Percentiles rank a stretch among this genome's conserved stretches.
Evolutionary conservation across 2,113 vertebrate genomes (phyloP).

Genomic region (Felis chaus): DNA sequence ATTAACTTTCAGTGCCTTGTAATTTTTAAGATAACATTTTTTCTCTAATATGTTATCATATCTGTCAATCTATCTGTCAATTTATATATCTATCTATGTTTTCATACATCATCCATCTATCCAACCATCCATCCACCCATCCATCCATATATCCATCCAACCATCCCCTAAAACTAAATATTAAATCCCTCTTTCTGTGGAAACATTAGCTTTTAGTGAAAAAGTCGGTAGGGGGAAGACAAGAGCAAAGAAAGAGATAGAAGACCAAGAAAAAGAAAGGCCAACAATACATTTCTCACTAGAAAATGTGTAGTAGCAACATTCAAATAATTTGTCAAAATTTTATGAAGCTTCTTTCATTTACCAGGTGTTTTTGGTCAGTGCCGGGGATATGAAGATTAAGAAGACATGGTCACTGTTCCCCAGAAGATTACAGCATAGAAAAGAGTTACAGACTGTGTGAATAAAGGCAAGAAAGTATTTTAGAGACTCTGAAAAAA

Average conservation of each 20-base stretch:
- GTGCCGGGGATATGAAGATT: not conserved
- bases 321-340: not conserved
- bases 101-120: too few species aligned
- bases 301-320: not conserved
- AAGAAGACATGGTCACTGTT: not conserved
- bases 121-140: not conserved
- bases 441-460: not conserved
- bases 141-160: too few species aligned
- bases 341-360: not conserved
- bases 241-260: not conserved
- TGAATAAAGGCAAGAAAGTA: not conserved
- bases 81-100: too few species aligned
- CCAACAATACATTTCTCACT: not conserved
- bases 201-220: not conserved
- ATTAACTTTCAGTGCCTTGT: not conserved
- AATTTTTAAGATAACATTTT: not conserved
- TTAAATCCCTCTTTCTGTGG: not conserved
- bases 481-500: not conserved
- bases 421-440: not conserved
- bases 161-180: not conserved
- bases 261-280: not conserved
- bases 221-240: not conserved
- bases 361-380: not conserved
- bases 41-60: not conserved
- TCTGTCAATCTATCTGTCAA: not conserved